Evolutionary conservation across 1,140 invertebrate genomes (phyloP), one percentile per base, ranked within the genome.

Genomic region (Palaemon carinicauda): DNA sequence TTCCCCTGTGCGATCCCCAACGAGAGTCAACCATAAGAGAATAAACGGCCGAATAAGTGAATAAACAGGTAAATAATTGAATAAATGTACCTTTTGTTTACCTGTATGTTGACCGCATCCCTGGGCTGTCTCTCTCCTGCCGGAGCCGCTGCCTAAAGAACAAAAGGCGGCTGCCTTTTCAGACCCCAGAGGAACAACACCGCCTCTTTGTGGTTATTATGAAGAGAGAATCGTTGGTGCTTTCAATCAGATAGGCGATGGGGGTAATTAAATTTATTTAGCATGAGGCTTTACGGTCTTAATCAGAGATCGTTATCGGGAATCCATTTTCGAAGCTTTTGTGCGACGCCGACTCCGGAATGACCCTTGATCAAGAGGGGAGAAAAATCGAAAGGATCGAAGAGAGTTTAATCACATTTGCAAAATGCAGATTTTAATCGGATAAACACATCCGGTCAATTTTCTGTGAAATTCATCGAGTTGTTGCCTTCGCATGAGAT

Each of bases 261-360:
- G 33, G 60, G 21, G 24, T 69, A 69, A 69, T 69, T 69, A 69
- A 69, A 69, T 69, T 69, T 69, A 69, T 69, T 69, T 69, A 69
- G 60, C 29, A 12, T 69, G 21, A 21, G 10, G 21, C 60, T 69
- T 69, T 69, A 69, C 21, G 29, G 60, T 27, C 60, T 69, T 69
- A 69, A 69, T 69, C 60, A 69, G 29, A 69, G 60, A 69, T 69
- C 60, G 21, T 69, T 69, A 69, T 69, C 60, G 29, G 60, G 60
- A 29, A n/a, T 69, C 60, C 60, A 69, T 69, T 69, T 69, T 69
- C 60, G 29, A 69, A 9, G 33, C 33, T 41, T 41, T 41, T 41
- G 33, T 41, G 33, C 3, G 33, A 41, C 33, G 33, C 33, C 33
- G 33, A 41, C 33, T 41, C 33, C 9, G 33, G 33, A 41, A 41